Conservation (phyloP, 2,888 invertebrate species). For the Hypsopygia costalis region DNA sequence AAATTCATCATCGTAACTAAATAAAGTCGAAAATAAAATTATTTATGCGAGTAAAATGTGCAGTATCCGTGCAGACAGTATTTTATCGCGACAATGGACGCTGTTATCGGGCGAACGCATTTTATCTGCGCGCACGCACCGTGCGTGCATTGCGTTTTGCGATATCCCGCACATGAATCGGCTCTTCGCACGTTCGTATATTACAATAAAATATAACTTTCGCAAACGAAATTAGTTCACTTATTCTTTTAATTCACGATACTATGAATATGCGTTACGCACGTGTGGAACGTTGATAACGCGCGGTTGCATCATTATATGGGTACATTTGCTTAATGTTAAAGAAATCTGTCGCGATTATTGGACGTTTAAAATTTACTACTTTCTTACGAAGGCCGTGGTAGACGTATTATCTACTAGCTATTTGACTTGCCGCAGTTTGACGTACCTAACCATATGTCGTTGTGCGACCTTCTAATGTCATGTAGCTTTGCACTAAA, state of each 20-base stretch:
- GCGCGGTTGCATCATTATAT: constrained; percentile 37
- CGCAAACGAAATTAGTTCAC: constrained; percentile 57
- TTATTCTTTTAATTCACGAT: constrained; percentile 44
- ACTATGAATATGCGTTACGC: constrained; percentile 73
- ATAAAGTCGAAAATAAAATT: too few species aligned
- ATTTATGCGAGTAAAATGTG: constrained; percentile 38
- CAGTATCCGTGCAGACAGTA: constrained; percentile 40
- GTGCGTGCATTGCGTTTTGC: constrained; percentile 68
- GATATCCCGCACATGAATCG: constrained; percentile 43
- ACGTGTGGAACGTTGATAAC: constrained; percentile 51
- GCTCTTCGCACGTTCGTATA: constrained; percentile 27
- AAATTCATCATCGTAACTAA: too few species aligned
- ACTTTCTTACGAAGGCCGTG: too few species aligned
- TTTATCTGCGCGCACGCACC: constrained; percentile 62
- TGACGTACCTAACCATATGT: too few species aligned
- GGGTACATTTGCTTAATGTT: constrained; percentile 3
- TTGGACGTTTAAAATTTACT: too few species aligned
- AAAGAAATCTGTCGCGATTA: neutral
- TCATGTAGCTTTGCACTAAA: neutral
- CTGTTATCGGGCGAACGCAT: constrained; percentile 61
- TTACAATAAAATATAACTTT: constrained; percentile 64
- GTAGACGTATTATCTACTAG: too few species aligned
- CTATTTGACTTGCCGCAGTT: too few species aligned
- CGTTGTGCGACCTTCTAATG: neutral
- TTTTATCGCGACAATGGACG: constrained; percentile 51